phyloP scores from a whole-genome alignment of 1,140 invertebrate species.

The Drosophila murphyi region DNA sequence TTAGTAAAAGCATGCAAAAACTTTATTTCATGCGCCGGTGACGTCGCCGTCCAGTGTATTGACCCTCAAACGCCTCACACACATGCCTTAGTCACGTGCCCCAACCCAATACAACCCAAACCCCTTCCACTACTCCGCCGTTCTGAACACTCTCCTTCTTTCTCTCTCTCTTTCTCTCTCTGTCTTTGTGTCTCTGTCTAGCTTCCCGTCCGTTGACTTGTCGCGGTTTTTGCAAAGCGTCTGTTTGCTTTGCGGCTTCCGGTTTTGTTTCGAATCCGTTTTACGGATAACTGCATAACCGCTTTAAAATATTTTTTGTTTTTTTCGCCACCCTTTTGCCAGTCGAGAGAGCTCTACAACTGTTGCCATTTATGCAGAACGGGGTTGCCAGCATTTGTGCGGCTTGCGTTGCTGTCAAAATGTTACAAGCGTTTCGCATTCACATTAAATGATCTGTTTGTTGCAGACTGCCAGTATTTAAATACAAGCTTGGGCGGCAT shows the following conservation, averaged over 20 bases:
- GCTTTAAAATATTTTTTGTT: constrained; percentile 54
- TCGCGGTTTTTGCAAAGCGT: constrained; percentile 74
- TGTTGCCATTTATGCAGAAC: constrained; percentile 13
- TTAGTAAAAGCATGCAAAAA: constrained; percentile 68
- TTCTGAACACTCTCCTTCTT: neutral
- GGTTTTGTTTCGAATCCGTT: constrained; percentile 70
- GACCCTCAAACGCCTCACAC: constrained; percentile 56
- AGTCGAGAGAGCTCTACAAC: neutral
- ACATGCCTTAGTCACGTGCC: constrained; percentile 43
- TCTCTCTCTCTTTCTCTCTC: neutral
- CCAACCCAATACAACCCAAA: neutral
- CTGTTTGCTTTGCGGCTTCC: constrained; percentile 80
- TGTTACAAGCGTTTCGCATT: neutral
- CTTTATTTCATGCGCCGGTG: constrained; percentile 69
- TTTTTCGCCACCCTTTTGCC: constrained; percentile 15
- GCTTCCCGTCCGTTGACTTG: constrained; percentile 35
- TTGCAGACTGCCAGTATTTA: constrained; percentile 1
- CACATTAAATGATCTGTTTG: neutral
- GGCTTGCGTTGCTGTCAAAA: neutral
- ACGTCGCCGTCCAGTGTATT: constrained; percentile 71
- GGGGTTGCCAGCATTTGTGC: constrained; percentile 20
- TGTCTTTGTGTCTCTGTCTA: too few relatives aligned
- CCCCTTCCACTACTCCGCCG: neutral
- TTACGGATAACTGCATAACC: constrained; percentile 63
- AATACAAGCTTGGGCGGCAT: constrained; percentile 9